Percentiles rank a stretch among this genome's conserved stretches.
Conservation (phyloP, 2,888 invertebrate species). For the Seira musarum region DNA sequence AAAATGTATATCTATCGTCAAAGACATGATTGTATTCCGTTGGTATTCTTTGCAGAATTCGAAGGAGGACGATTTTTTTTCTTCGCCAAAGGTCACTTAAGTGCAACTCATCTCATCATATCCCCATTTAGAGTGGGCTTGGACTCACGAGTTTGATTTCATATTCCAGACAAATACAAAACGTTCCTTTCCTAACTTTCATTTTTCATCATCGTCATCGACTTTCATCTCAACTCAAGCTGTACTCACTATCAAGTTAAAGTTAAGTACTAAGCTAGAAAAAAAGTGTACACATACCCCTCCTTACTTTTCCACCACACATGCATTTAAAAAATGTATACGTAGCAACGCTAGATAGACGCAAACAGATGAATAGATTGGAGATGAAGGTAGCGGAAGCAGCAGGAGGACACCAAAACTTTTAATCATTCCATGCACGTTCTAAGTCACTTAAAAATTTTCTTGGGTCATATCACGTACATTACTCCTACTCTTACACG, state of each 20-base stretch:
- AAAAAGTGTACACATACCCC: neutral
- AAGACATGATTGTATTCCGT: too few species aligned
- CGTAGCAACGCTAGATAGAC: neutral
- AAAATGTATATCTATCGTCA: too few species aligned
- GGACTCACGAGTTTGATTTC: neutral
- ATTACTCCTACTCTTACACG: conserved; percentile 59
- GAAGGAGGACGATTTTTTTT: too few species aligned
- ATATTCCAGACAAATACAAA: neutral
- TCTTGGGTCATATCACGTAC: conserved; percentile 70
- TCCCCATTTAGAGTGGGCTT: neutral
- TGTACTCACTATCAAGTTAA: neutral
- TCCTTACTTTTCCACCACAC: neutral
- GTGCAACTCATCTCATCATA: neutral
- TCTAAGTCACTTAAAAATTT: conserved; percentile 67
- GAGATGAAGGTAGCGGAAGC: conserved; percentile 22
- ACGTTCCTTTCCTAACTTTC: neutral
- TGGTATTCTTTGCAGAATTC: neutral
- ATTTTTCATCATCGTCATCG: neutral
- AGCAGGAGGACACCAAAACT: conserved; percentile 23
- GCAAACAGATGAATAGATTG: conserved; percentile 16
- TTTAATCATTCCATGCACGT: conserved; percentile 69
- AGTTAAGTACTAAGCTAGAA: too few species aligned
- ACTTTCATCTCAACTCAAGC: neutral
- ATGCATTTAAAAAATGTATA: neutral
- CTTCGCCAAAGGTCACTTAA: neutral